Percentiles rank a stretch among this genome's conserved stretches.
Evolutionary conservation across 2,113 vertebrate genomes (phyloP).

Genomic region (Ophiodon elongatus): DNA sequence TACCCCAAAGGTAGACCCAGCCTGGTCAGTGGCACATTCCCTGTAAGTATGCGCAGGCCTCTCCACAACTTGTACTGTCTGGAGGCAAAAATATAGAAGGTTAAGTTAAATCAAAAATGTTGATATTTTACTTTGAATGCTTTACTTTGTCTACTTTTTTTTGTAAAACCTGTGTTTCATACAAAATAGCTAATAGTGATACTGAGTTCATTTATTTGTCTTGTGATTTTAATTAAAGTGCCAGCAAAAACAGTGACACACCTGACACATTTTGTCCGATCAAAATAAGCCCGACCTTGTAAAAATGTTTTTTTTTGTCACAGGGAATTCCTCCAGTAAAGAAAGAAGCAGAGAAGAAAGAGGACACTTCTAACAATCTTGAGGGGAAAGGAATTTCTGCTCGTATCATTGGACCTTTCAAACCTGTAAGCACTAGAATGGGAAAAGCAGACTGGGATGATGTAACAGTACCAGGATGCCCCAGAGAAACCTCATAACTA

Average conservation of each 20-base stretch:
- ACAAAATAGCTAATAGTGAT: not conserved
- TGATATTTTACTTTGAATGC: not conserved
- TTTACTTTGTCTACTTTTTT: not conserved
- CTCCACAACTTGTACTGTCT: not conserved
- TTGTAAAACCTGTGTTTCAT: not conserved
- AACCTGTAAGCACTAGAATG: conserved; percentile 87
- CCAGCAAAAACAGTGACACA: not conserved
- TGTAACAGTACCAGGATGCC: not conserved
- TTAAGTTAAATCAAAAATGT: not conserved
- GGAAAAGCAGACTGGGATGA: not conserved
- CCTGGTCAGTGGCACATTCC: conserved; percentile 93
- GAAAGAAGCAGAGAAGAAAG: conserved; percentile 92
- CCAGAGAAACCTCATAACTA: conserved; percentile 1
- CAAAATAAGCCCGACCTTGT: not conserved
- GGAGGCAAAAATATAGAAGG: not conserved
- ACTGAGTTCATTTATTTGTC: not conserved
- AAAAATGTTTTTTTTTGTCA: conserved; percentile 12
- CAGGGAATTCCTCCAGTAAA: conserved; percentile 90
- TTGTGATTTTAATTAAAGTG: not conserved
- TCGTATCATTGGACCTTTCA: conserved; percentile 94
- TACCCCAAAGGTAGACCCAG: conserved; percentile 98
- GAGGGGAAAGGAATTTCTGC: conserved; percentile 96
- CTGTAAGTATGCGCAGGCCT: conserved; percentile 84
- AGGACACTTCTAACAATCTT: conserved; percentile 73
- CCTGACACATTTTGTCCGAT: not conserved